These are phyloP conservation scores for Aplysina aerophoba DNA, from an alignment of 37 sponge, comb jelly and placozoan genomes.

Conservation along the genomic window DNA sequence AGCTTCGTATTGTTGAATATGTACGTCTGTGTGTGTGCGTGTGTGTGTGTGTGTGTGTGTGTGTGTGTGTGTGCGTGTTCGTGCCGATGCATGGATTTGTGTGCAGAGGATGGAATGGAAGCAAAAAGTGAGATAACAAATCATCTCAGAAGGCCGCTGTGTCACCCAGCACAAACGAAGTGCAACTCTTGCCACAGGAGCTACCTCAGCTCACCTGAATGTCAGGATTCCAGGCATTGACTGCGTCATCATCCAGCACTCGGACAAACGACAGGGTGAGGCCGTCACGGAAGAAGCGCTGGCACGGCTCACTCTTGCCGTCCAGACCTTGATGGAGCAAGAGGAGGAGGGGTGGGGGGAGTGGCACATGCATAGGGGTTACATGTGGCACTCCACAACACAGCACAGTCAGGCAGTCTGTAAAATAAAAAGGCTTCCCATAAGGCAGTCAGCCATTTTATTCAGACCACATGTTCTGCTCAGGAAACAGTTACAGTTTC, in stretches of 20 bases:
- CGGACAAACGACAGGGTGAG: slow-evolving; percentile 78
- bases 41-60: too few species aligned
- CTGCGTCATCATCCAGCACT: slow-evolving; percentile 93
- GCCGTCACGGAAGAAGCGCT: slow-evolving; percentile 90
- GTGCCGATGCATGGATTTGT: too few species aligned
- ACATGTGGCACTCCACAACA: not conserved
- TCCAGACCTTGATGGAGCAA: slow-evolving; percentile 51
- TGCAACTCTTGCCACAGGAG: not conserved
- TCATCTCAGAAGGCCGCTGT: too few species aligned
- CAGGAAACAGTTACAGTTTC: not conserved
- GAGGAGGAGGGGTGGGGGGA: not conserved
- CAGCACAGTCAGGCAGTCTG: not conserved
- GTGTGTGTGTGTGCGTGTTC: too few species aligned
- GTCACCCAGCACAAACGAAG: not conserved
- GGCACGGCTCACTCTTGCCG: slow-evolving; percentile 79
- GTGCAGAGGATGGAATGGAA: too few species aligned
- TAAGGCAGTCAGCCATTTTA: too few species aligned
- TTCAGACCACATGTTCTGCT: not conserved
- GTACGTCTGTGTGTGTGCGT: slow-evolving; percentile 60
- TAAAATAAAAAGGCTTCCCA: too few species aligned
- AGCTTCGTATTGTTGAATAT: slow-evolving; percentile 80
- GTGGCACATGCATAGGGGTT: too few species aligned
- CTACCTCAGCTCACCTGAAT: slow-evolving; percentile 76
- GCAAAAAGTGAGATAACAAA: too few species aligned
- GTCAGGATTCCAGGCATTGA: slow-evolving; percentile 92